Percentiles rank a stretch among this genome's conserved stretches.
Evolutionary conservation across 2,797 vertebrate genomes (phyloP).

Genomic region (Bovichtus diacanthus): DNA sequence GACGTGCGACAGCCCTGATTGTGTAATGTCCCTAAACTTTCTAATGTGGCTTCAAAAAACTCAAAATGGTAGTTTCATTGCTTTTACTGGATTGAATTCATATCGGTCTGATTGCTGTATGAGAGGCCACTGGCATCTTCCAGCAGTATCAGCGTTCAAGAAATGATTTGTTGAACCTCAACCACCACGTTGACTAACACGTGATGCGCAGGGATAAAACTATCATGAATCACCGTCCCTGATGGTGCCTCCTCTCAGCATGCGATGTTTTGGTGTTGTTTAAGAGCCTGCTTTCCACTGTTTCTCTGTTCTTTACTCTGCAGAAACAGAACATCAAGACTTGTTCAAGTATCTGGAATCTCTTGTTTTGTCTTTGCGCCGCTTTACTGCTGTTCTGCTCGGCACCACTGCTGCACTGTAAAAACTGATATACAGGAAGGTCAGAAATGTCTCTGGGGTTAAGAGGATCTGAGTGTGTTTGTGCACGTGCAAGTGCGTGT

Average conservation of each 20-base stretch:
- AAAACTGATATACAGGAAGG: conserved; percentile 74
- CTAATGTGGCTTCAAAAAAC: neutral
- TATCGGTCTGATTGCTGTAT: neutral
- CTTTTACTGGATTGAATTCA: neutral
- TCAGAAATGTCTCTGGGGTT: conserved; percentile 65
- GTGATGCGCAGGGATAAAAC: conserved; percentile 5
- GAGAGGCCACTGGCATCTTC: neutral
- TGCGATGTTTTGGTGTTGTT: conserved; percentile 4
- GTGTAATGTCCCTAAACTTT: too few relatives aligned
- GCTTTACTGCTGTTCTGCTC: conserved; percentile 69
- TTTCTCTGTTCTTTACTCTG: conserved; percentile 2
- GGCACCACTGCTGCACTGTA: conserved; percentile 56
- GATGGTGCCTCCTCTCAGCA: conserved; percentile 22
- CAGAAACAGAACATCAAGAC: conserved; percentile 32
- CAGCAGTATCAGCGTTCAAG: neutral
- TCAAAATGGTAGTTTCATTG: neutral
- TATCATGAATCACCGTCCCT: conserved; percentile 20
- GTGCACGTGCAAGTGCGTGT: conserved; percentile 13
- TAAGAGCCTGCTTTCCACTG: conserved; percentile 1
- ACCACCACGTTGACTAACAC: conserved; percentile 1
- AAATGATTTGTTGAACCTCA: neutral
- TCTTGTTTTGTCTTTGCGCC: conserved; percentile 45
- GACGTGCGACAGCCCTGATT: too few relatives aligned
- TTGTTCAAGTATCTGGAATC: conserved; percentile 31
- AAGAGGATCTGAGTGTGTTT: conserved; percentile 36